These are phyloP conservation scores for Pyralis farinalis DNA, from an alignment of 2,888 invertebrate genomes.

Conservation along the genomic window DNA sequence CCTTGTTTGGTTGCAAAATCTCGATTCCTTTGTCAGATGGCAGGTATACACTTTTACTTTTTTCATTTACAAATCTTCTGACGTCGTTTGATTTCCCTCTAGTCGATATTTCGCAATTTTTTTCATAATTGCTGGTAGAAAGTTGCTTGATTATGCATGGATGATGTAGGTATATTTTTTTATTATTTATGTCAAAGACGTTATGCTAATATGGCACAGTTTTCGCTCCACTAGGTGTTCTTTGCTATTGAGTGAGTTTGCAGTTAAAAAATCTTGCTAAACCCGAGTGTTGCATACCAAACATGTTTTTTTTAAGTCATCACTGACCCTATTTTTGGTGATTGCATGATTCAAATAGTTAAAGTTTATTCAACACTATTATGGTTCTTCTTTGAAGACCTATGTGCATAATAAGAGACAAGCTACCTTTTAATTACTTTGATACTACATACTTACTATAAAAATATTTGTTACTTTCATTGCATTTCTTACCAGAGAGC, in stretches of 20 bases:
- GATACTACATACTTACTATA: too few relatives aligned
- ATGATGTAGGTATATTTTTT: constrained; percentile 17
- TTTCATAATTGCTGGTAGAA: constrained; percentile 30
- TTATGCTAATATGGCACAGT: constrained; percentile 46
- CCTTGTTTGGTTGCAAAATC: constrained; percentile 75
- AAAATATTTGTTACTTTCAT: too few relatives aligned
- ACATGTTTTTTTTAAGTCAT: constrained; percentile 23
- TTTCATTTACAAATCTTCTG: constrained; percentile 30
- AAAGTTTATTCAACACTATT: not conserved
- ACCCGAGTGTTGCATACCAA: constrained; percentile 32
- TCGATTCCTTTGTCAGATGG: constrained; percentile 67
- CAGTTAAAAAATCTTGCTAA: constrained; percentile 39
- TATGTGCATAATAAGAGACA: too few relatives aligned
- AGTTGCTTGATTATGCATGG: constrained; percentile 21
- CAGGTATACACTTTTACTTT: constrained; percentile 69
- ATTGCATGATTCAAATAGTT: not conserved
- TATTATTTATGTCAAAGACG: constrained; percentile 23
- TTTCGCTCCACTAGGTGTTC: constrained; percentile 47
- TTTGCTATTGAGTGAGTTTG: constrained; percentile 34
- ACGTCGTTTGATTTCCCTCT: constrained; percentile 42
- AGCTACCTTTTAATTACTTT: too few relatives aligned
- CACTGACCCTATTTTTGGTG: not conserved
- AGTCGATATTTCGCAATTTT: constrained; percentile 44
- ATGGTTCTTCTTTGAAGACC: too few relatives aligned
- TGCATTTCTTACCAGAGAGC: too few relatives aligned